Conservation (phyloP, 2,888 invertebrate species). For the Pristionchus maxplancki region DNA sequence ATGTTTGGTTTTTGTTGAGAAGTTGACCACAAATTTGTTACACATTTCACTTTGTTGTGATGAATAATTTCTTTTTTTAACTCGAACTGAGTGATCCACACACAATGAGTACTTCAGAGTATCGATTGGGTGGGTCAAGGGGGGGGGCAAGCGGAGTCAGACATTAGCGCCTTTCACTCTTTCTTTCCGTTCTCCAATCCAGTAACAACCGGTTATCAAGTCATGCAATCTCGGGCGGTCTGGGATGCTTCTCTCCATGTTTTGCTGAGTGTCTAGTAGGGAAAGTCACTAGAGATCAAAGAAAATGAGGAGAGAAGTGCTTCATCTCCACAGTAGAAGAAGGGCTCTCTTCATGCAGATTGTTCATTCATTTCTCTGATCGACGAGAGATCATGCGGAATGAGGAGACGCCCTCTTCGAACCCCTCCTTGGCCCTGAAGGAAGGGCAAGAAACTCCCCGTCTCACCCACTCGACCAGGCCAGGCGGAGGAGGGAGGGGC, state of each 20-base stretch:
- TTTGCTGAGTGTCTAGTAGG: not conserved
- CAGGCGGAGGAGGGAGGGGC: constrained; percentile 1
- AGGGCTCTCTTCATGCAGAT: not conserved
- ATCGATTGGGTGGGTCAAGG: constrained; percentile 15
- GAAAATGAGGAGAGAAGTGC: not conserved
- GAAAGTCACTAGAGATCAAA: not conserved
- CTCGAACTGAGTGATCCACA: not conserved
- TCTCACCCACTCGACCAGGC: constrained; percentile 45
- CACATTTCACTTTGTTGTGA: no score
- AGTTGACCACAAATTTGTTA: not conserved
- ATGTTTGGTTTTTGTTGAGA: not conserved
- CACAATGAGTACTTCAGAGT: not conserved
- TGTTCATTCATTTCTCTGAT: not conserved
- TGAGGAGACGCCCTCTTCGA: not conserved
- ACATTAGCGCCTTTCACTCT: constrained; percentile 18
- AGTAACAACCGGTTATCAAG: constrained; percentile 41
- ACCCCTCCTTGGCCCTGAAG: not conserved
- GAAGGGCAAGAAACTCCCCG: constrained; percentile 13
- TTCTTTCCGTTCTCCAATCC: constrained; percentile 8
- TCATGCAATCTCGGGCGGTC: constrained; percentile 27
- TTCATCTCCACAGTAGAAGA: not conserved
- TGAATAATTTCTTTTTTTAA: no score
- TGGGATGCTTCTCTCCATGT: constrained; percentile 10
- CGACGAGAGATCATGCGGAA: not conserved
- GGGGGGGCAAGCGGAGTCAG: not conserved